These are phyloP conservation scores for Malacosoma neustria DNA, from an alignment of 2,888 invertebrate species.

Conservation along the genomic window DNA sequence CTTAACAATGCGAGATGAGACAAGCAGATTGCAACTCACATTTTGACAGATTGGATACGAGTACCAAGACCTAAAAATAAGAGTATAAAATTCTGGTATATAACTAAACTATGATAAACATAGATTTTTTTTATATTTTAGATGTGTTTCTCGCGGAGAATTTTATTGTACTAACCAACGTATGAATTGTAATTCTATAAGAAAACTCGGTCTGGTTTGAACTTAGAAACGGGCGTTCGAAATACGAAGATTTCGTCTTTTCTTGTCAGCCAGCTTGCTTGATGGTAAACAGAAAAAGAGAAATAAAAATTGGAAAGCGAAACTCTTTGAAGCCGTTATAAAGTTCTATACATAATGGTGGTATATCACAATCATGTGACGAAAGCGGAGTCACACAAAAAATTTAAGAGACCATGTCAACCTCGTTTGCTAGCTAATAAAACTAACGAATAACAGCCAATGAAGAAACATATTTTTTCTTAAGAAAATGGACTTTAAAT, in stretches of 20 bases:
- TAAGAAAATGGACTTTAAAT: no score
- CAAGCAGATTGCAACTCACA: not conserved
- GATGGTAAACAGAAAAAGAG: not conserved
- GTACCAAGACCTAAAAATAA: conserved; percentile 11
- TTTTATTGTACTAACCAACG: conserved; percentile 39
- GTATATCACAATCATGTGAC: no score
- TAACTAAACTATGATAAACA: no score
- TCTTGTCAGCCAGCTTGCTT: not conserved
- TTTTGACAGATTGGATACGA: conserved; percentile 5
- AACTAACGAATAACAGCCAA: no score
- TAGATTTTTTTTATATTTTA: conserved; percentile 14
- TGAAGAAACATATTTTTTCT: no score
- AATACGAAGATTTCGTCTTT: not conserved
- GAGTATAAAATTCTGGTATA: no score
- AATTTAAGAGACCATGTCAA: no score
- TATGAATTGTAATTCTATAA: conserved; percentile 18
- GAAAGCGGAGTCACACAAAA: no score
- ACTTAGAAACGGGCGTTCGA: conserved; percentile 19
- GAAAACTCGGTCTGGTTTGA: conserved; percentile 26
- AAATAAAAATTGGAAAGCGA: not conserved
- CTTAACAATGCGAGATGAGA: not conserved
- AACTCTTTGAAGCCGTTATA: not conserved
- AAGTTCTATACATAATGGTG: not conserved
- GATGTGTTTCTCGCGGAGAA: conserved; percentile 28
- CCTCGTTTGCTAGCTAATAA: no score